Evolutionary conservation across 2,888 invertebrate species (phyloP).

Genomic region (Bombyx huttoni): DNA sequence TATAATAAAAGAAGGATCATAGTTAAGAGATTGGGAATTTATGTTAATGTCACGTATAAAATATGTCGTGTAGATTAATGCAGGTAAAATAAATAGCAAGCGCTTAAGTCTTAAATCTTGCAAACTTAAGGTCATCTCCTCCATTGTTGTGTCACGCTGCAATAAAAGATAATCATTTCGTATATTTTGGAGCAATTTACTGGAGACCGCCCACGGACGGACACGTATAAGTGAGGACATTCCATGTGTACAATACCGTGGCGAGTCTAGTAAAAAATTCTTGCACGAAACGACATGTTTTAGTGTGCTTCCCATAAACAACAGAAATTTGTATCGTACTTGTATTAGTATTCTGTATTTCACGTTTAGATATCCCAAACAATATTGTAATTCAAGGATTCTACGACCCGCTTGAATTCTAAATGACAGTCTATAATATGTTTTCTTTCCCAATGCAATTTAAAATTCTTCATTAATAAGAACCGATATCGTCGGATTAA

Average conservation of each 20-base stretch:
- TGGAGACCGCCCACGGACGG: constrained; percentile 37
- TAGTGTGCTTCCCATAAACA: neutral
- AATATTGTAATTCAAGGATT: constrained; percentile 21
- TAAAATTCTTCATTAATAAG: constrained; percentile 1
- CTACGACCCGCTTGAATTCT: constrained; percentile 15
- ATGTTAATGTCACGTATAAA: constrained; percentile 12
- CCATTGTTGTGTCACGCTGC: constrained; percentile 57
- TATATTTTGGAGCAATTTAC: constrained; percentile 59
- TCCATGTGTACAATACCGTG: neutral
- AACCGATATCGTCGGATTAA: neutral
- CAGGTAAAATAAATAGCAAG: constrained; percentile 29
- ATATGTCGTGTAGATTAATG: constrained; percentile 17
- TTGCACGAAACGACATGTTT: neutral
- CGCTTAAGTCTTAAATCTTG: constrained; percentile 32
- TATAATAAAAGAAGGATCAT: constrained; percentile 9
- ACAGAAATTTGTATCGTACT: neutral
- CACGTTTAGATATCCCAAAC: constrained; percentile 8
- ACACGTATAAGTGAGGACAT: constrained; percentile 8
- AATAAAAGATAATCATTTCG: constrained; percentile 58
- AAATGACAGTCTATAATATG: constrained; percentile 3
- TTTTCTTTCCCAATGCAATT: constrained; percentile 2
- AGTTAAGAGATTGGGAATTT: constrained; percentile 9
- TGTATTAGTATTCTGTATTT: constrained; percentile 5
- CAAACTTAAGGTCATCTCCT: constrained; percentile 49
- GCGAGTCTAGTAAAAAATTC: neutral